Conservation (phyloP, 2,113 vertebrate species). For the Drymodes brunneopygia region DNA sequence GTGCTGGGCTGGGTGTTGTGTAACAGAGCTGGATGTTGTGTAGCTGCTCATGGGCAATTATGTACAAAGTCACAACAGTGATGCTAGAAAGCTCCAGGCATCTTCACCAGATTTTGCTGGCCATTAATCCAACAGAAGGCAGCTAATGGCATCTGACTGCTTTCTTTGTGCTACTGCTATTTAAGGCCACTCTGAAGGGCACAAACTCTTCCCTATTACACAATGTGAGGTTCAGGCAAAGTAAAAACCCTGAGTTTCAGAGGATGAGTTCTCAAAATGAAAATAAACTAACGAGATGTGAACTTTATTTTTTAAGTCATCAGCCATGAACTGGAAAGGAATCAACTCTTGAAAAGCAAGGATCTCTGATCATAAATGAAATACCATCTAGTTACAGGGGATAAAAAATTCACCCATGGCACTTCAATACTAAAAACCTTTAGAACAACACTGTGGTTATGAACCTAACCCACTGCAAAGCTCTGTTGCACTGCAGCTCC, state of each 20-base stretch:
- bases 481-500: not conserved
- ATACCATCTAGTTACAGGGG: not conserved
- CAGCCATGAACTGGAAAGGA: not conserved
- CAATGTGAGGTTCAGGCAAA: not conserved
- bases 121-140: conserved; percentile 17
- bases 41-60: not conserved
- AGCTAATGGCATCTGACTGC: not conserved
- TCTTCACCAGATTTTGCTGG: not conserved
- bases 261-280: not conserved
- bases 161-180: not conserved
- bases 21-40: not conserved
- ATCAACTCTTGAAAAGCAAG: not conserved
- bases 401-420: not conserved
- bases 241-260: not conserved
- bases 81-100: not conserved
- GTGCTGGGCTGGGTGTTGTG: not conserved
- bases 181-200: conserved; percentile 10
- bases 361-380: not conserved
- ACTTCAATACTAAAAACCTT: not conserved
- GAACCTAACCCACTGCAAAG: not conserved
- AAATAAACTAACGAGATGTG: not conserved
- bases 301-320: not conserved
- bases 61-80: not conserved
- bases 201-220: not conserved
- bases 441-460: not conserved